Base-by-base conservation (phyloP, 2,113 vertebrate genomes). In the Onychostruthus taczanowskii region DNA sequence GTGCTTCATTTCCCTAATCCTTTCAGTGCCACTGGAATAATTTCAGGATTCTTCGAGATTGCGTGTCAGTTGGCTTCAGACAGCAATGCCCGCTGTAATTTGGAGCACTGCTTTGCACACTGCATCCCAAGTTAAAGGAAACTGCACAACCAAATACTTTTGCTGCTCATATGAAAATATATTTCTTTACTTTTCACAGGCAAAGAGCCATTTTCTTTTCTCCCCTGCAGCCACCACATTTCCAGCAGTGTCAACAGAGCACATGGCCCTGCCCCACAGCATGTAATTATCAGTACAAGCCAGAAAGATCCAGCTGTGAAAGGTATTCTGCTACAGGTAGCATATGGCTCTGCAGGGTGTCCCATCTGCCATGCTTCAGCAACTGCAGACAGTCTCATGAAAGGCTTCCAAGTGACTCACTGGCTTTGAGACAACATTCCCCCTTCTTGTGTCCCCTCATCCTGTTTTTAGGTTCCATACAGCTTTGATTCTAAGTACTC, bases 291-390 rank as follows among this genome's bases (percentile, higher is more conserved):
- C 86, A 22, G 41, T 74, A 17, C 35, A 76, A 80, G 67, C 53
- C 91, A 58, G 92, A 78, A 58, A 41, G 24, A 62, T 53, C 85
- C 90, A 92, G 50, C 69, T 90, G 53, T 27, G 58, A 78, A 41
- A 86, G 58, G 18, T 55, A 62, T 79, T 94, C 72, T 96, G 53
- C 49, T 77, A 31, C 35, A 92, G 86, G 88, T 91, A 94, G 35
- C 74, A 77, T 73, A 62, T 21, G 23, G 55, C 19, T 79, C 37
- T 67, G 66, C 78, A 41, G 55, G 85, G 18, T 12, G 46, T 64
- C 44, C 70, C 68, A 76, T 80, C 56, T 75, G 95, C 44, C 3
- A 5, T 41, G 75, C 24, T 26, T 64, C 74, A 41, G 49, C 72
- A 86, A 30, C 69, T 46, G 50, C 58, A 62, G 46, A 50, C 11